These are phyloP conservation scores for Ondatra zibethicus DNA, from an alignment of 2,113 vertebrate genomes.

Conservation along the genomic window DNA sequence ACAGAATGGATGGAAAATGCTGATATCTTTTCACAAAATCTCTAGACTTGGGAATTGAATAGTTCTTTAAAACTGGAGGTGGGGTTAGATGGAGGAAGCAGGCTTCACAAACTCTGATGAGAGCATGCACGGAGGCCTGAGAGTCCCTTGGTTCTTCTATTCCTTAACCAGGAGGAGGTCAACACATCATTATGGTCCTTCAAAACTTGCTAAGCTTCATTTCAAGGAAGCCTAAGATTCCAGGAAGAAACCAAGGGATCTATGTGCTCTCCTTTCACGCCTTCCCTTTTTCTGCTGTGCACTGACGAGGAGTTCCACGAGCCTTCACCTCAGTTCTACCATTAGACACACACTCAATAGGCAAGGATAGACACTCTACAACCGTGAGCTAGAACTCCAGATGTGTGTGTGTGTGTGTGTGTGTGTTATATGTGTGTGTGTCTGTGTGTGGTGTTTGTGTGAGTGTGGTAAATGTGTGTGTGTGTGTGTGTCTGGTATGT, in stretches of 20 bases:
- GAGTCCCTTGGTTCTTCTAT: not conserved
- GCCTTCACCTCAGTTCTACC: not conserved
- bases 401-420: not conserved
- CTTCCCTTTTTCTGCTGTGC: not conserved
- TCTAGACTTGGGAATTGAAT: not conserved
- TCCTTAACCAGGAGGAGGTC: not conserved
- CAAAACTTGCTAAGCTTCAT: not conserved
- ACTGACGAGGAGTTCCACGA: fast-evolving
- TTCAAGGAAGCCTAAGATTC: not conserved
- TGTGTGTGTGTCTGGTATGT: not conserved
- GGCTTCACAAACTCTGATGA: not conserved
- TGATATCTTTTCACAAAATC: not conserved
- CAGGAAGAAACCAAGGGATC: not conserved
- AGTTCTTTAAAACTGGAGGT: not conserved
- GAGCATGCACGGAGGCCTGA: not conserved
- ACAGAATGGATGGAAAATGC: conserved; percentile 15
- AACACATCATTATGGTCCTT: not conserved
- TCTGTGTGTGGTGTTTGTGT: not conserved
- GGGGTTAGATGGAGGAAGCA: not conserved
- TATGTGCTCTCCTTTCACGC: fast-evolving
- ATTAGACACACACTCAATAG: not conserved
- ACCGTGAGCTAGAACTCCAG: not conserved
- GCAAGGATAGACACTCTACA: not conserved
- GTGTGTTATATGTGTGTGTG: not conserved
- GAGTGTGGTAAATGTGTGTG: not conserved